Evolutionary conservation across 2,888 invertebrate species (phyloP).

Genomic region (Leptinotarsa haldemani): DNA sequence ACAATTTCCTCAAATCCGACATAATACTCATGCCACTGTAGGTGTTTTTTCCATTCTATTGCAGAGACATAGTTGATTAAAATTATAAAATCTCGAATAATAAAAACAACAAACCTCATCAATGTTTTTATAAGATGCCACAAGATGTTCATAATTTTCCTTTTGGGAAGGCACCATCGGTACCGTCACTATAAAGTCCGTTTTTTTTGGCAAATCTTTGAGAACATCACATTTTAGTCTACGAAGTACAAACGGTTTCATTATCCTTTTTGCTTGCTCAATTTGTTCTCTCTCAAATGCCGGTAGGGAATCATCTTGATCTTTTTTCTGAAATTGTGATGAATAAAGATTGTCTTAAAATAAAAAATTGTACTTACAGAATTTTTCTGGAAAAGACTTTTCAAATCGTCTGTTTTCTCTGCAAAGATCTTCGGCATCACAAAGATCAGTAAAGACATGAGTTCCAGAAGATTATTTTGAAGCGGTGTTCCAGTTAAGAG

Average conservation of each 20-base stretch:
- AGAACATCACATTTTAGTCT: conserved; percentile 89
- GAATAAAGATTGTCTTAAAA: not conserved
- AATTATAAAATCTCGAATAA: not conserved
- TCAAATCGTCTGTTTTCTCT: conserved; percentile 87
- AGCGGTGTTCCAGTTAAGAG: conserved; percentile 95
- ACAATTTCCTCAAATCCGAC: conserved; percentile 93
- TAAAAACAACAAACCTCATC: conserved; percentile 52
- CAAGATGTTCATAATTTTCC: conserved; percentile 80
- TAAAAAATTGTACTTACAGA: conserved; percentile 65
- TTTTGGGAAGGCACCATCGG: conserved; percentile 80
- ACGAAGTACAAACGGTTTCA: conserved; percentile 94
- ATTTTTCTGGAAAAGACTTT: conserved; percentile 86
- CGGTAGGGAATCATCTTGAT: conserved; percentile 70
- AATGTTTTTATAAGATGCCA: conserved; percentile 74
- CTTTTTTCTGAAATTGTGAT: conserved; percentile 45
- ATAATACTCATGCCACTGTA: conserved; percentile 82
- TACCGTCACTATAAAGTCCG: conserved; percentile 75
- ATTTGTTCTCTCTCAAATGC: conserved; percentile 92
- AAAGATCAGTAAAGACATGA: conserved; percentile 95
- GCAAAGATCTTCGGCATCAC: conserved; percentile 96
- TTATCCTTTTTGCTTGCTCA: conserved; percentile 92
- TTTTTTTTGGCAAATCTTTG: conserved; percentile 86
- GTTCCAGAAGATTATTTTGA: conserved; percentile 94
- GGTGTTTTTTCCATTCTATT: conserved; percentile 45
- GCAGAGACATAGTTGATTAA: conserved; percentile 4